Evolutionary conservation across 2,113 vertebrate genomes (phyloP).

Genomic region (Scartelaos histophorus): DNA sequence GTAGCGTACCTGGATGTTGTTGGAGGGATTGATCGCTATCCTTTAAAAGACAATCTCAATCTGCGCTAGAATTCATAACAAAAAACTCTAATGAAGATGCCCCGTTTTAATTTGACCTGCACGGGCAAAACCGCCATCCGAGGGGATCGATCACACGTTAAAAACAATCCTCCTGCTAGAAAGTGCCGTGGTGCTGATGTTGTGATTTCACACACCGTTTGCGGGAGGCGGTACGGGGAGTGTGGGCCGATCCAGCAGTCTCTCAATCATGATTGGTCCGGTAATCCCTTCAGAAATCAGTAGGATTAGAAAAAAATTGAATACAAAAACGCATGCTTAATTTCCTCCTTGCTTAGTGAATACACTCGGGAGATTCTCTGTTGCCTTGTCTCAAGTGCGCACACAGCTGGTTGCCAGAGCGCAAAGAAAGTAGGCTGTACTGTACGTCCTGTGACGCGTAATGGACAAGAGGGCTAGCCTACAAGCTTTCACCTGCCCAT

Average conservation of each 20-base stretch:
- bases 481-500: not conserved
- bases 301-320: slow-evolving; percentile 74
- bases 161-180: slow-evolving; percentile 23
- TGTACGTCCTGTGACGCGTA: not conserved
- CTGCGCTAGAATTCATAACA: not conserved
- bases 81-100: slow-evolving; percentile 20
- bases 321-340: slow-evolving; percentile 72
- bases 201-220: slow-evolving; percentile 19
- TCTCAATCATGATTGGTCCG: slow-evolving; percentile 72
- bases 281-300: slow-evolving; percentile 78
- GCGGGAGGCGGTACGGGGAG: slow-evolving; percentile 27
- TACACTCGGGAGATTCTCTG: slow-evolving; percentile 46
- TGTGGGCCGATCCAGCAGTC: slow-evolving; percentile 45
- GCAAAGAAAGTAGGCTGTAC: slow-evolving; percentile 13
- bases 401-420: slow-evolving; percentile 1
- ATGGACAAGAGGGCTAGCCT: not conserved
- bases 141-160: not conserved
- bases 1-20: slow-evolving; percentile 24
- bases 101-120: slow-evolving; percentile 24
- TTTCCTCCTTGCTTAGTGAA: slow-evolving; percentile 60
- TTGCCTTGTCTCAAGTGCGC: slow-evolving; percentile 46
- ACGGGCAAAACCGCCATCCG: slow-evolving; percentile 4
- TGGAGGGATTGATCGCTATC: slow-evolving; percentile 5
- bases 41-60: slow-evolving; percentile 16
- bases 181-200: slow-evolving; percentile 12